Evolutionary conservation across 1,140 invertebrate species (phyloP), one percentile per base, ranked within the genome.

Genomic region (Panagrolaimus sp.): DNA sequence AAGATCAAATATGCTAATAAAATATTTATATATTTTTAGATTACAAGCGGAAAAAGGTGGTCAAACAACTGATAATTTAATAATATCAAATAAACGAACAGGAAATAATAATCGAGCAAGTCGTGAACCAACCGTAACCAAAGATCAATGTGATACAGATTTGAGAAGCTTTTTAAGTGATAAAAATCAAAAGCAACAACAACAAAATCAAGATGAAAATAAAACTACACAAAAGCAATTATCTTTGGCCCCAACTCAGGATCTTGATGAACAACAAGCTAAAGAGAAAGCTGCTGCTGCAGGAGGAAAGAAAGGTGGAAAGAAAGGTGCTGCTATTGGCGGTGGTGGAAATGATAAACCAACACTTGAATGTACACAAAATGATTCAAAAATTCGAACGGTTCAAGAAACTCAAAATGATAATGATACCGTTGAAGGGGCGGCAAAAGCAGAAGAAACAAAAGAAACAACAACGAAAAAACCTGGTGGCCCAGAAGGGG

Each of bases 61-160:
- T n/a, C n/a, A n/a, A n/a, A n/a, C n/a, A n/a, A n/a, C n/a, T 38
- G 32, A 38, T 38, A 38, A 38, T 2, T 7, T 38, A 7, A 38
- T 38, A 38, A 2, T 38, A 38, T 38, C 32, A 38, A 38, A 38
- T 38, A 38, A 38, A 38, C 32, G 7, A 4, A n/a, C n/a, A n/a
- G n/a, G n/a, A n/a, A n/a, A n/a, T n/a, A n/a, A n/a, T n/a, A n/a
- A n/a, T n/a, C n/a, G n/a, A n/a, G 2, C 17, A 58, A n/a, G 14
- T 4, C 21, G 52, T 21, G 52, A 58, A 21, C 52, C 21, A 12
- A 58, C 52, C 10, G 52, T 58, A 28, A 26, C 52, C 21, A 58
- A 58, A 28, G 52, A 58, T 21, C 52, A 58, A 58, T 58, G 52
- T 58, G 52, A 58, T 28, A 58, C 52, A 0, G 52, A 58, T 58